phyloP scores from a whole-genome alignment of 2,888 invertebrate genomes.

The Helicoverpa assulta region DNA sequence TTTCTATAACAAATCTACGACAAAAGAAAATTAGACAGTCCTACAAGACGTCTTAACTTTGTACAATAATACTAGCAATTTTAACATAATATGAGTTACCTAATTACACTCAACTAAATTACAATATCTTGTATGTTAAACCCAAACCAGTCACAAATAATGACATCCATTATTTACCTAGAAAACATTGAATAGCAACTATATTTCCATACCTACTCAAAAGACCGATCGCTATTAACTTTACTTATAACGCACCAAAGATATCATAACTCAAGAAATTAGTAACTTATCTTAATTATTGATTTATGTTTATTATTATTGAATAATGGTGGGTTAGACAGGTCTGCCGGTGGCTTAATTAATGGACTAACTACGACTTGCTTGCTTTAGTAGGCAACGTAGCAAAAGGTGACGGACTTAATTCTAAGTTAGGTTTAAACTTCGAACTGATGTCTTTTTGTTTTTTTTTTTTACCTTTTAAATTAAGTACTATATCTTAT shows the following conservation, averaged over 20 bases:
- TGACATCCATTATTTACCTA: background rate
- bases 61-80: too few species aligned
- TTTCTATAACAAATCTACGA: too few species aligned
- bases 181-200: background rate
- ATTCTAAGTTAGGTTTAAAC: background rate
- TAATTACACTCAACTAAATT: too few species aligned
- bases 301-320: slow-evolving; percentile 57
- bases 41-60: too few species aligned
- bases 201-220: background rate
- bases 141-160: background rate
- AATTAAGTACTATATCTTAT: too few species aligned
- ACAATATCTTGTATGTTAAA: background rate
- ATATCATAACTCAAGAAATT: slow-evolving; percentile 55
- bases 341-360: slow-evolving; percentile 36
- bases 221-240: background rate
- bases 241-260: slow-evolving; percentile 38
- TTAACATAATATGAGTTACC: too few species aligned
- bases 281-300: slow-evolving; percentile 55
- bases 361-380: slow-evolving; percentile 30
- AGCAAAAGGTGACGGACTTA: slow-evolving; percentile 4
- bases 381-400: slow-evolving; percentile 18
- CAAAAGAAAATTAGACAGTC: too few species aligned
- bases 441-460: too few species aligned
- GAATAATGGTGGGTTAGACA: slow-evolving; percentile 44
- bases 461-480: too few species aligned